Percentiles rank a stretch among this genome's conserved stretches.
phyloP scores from a whole-genome alignment of 2,113 vertebrate genomes.

The Sinocyclocheilus anshuiensis region DNA sequence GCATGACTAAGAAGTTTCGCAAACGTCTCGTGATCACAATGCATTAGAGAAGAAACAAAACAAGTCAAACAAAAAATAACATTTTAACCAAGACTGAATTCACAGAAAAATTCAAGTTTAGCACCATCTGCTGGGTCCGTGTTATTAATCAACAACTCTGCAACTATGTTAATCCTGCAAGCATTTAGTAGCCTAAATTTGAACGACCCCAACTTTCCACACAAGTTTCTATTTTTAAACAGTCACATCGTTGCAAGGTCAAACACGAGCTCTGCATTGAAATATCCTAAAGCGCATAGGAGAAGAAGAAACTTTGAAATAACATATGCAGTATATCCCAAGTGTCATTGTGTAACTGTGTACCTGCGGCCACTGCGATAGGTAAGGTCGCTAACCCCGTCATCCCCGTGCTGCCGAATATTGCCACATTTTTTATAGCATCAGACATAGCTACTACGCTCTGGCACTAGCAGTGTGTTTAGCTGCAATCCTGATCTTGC shows the following conservation, averaged over 20 bases:
- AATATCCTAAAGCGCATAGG: background rate
- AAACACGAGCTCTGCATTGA: background rate
- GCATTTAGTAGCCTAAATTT: background rate
- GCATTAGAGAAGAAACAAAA: slow-evolving; percentile 26
- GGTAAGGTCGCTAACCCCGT: slow-evolving; percentile 83
- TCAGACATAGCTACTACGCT: slow-evolving; percentile 61
- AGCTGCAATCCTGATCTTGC: background rate
- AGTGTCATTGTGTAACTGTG: background rate
- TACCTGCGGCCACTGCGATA: slow-evolving; percentile 81
- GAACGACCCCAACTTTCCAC: background rate
- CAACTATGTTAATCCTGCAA: background rate
- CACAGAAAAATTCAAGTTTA: background rate
- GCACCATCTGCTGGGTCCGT: background rate
- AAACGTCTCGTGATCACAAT: background rate
- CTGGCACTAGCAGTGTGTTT: background rate
- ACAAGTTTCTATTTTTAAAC: background rate
- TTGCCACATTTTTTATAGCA: slow-evolving; percentile 79
- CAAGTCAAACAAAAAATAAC: background rate
- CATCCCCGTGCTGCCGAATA: slow-evolving; percentile 88
- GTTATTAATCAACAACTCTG: background rate
- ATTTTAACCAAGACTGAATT: background rate
- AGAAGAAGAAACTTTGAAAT: background rate
- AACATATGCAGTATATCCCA: background rate
- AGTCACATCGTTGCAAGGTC: background rate
- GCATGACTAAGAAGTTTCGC: slow-evolving; percentile 60